Evolutionary conservation across 2,113 vertebrate genomes (phyloP).

Genomic region (Bufo bufo): DNA sequence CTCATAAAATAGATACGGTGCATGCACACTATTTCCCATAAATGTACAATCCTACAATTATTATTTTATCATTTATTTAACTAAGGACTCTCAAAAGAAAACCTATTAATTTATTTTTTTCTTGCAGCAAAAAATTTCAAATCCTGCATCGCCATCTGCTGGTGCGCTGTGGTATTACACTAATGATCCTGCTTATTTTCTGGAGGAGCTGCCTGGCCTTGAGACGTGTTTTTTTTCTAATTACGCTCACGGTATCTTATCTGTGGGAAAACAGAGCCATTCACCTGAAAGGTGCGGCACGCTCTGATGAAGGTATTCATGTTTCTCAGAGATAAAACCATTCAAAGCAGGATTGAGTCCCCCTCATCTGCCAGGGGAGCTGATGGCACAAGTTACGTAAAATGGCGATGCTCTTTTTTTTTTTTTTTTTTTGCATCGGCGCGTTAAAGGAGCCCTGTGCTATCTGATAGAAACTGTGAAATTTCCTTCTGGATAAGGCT

Average conservation of each 20-base stretch:
- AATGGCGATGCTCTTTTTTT: neutral
- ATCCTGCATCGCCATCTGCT: constrained; percentile 39
- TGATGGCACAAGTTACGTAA: constrained; percentile 5
- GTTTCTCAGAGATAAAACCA: constrained; percentile 54
- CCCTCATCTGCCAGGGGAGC: constrained; percentile 23
- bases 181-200: neutral
- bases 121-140: neutral
- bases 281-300: constrained; percentile 36
- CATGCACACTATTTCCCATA: too few relatives aligned
- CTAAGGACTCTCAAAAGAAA: neutral
- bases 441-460: neutral
- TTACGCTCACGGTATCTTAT: constrained; percentile 51
- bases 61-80: too few relatives aligned
- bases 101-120: neutral
- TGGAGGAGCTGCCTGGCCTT: constrained; percentile 8
- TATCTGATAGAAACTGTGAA: constrained; percentile 39
- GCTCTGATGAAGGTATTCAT: constrained; percentile 47
- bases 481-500: constrained; percentile 20
- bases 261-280: constrained; percentile 41
- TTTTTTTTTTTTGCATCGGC: neutral
- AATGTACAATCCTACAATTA: too few relatives aligned
- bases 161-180: neutral
- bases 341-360: constrained; percentile 46
- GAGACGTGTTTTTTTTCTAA: constrained; percentile 42
- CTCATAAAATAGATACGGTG: too few relatives aligned